These are phyloP conservation scores for Diabrotica undecimpunctata DNA, from an alignment of 1,140 invertebrate species.

Conservation along the genomic window DNA sequence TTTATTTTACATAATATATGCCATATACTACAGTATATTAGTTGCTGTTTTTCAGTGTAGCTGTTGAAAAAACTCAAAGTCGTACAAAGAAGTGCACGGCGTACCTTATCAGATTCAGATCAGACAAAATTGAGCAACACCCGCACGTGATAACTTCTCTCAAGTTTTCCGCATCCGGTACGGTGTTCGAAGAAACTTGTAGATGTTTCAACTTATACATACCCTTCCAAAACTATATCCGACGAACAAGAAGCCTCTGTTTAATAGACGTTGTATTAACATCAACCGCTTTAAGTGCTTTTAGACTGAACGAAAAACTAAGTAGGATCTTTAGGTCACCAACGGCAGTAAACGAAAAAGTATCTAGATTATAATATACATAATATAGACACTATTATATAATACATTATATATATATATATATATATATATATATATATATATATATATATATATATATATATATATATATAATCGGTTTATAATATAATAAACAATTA, in stretches of 20 bases:
- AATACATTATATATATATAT: too few species aligned
- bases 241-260: constrained; percentile 9
- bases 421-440: too few species aligned
- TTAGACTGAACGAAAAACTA: neutral
- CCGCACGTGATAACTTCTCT: constrained; percentile 35
- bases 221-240: constrained; percentile 15
- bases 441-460: too few species aligned
- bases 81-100: constrained; percentile 5
- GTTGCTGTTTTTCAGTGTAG: neutral
- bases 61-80: neutral
- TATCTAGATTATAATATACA: too few species aligned
- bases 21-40: too few species aligned
- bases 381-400: too few species aligned
- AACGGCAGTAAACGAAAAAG: too few species aligned
- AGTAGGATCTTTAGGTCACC: too few species aligned
- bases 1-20: too few species aligned
- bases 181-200: constrained; percentile 8
- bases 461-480: too few species aligned
- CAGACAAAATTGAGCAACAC: constrained; percentile 34
- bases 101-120: constrained; percentile 23
- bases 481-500: too few species aligned
- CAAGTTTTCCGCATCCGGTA: constrained; percentile 31
- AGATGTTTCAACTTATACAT: constrained; percentile 12
- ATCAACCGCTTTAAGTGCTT: constrained; percentile 11
- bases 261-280: constrained; percentile 14